A percentile compares a stretch with the other conserved stretches of the same genome.
These are phyloP conservation scores for Tachyglossus aculeatus DNA, from an alignment of 2,797 vertebrate species.

Conservation along the genomic window DNA sequence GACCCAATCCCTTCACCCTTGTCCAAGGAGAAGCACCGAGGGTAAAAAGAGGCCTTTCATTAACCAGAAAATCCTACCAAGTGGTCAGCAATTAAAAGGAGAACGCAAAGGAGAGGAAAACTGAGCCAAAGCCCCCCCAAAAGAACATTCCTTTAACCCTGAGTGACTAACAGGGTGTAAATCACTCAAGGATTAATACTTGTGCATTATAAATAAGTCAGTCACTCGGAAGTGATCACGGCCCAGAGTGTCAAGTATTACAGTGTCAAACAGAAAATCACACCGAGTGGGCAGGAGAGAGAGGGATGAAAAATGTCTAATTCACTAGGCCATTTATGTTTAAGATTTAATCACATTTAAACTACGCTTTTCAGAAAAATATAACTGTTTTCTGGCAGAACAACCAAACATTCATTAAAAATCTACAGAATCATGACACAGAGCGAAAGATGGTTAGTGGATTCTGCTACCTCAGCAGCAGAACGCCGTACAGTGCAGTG, in stretches of 20 bases:
- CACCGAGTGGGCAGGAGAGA: neutral
- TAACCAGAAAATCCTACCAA: neutral
- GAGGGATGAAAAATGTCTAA: neutral
- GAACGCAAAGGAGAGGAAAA: neutral
- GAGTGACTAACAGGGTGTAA: slow-evolving; percentile 40
- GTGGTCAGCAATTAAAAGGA: neutral
- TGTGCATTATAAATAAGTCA: slow-evolving; percentile 51
- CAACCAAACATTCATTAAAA: too few species aligned
- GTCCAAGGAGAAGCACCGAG: neutral
- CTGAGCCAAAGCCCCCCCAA: neutral
- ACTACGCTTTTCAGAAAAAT: too few species aligned
- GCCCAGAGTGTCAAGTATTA: slow-evolving; percentile 36
- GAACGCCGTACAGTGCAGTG: too few species aligned
- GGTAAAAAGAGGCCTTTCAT: neutral
- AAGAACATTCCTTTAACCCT: slow-evolving; percentile 38
- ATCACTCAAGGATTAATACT: slow-evolving; percentile 61
- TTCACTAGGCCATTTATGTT: neutral
- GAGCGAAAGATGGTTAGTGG: too few species aligned
- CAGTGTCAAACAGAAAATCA: neutral
- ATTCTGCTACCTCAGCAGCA: too few species aligned
- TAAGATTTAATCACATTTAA: neutral
- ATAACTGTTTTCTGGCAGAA: too few species aligned
- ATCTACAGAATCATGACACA: too few species aligned
- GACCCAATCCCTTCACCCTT: too few species aligned
- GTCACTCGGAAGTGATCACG: slow-evolving; percentile 51